Evolutionary conservation across 2,797 vertebrate genomes (phyloP), one percentile per base, ranked within the genome.

Genomic region (Enteromius fasciolatus): DNA sequence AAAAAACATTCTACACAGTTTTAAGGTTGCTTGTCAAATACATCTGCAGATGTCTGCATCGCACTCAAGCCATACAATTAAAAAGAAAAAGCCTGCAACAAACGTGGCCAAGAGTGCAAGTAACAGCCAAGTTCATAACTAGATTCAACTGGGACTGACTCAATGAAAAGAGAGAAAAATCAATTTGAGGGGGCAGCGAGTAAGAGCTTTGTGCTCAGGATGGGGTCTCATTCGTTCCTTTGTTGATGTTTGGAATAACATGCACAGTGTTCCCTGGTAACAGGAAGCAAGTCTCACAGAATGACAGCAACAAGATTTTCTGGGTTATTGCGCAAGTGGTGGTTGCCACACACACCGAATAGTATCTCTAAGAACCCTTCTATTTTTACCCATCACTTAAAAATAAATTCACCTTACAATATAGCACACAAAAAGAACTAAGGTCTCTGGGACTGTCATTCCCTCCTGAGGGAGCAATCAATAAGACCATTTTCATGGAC

Each of bases 401-500:
- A 88, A 87, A 52, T 78, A 28, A 81, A 87, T 87, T 90, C 85
- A 82, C 85, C 79, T 85, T 90, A 89, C 89, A 84, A 91, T 85
- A 72, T 63, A 87, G 88, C 90, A 23, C 86, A 87, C 81, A 41
- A 77, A 74, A 89, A 69, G 50, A 85, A 77, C 78, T 75, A 4
- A 72, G 3, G 78, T 86, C 84, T 86, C 85, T 76, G 77, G 83
- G 83, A 87, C 86, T 85, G 87, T 89, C 86, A 87, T 87, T 76
- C 82, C 86, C 88, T 87, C 84, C 75, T 2, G 66, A 83, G 81
- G 91, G 81, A 80, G 83, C 90, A 92, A 94, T 94, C 92, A 92
- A 95, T 94, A 92, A 89, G 88, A 89, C 89, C 83, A 92, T 93
- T 94, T 91, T 92, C 88, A 87, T 78, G 70, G 86, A 76, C 82